Base-by-base conservation (phyloP, 2,797 vertebrate genomes). In the Adelosebastes latens region DNA sequence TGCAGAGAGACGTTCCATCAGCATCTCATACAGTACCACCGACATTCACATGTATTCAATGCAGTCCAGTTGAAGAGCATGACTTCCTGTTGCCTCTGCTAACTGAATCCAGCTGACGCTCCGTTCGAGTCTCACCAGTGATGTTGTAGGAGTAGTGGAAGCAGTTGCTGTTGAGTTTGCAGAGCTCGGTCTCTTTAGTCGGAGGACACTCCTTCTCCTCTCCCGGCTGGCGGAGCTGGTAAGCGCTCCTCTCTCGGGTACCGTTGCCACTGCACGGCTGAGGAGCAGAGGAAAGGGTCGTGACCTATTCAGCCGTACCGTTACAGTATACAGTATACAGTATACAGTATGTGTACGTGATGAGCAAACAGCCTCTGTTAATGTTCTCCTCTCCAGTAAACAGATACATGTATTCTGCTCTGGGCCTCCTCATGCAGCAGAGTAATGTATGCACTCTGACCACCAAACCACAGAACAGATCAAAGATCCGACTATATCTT, bases 121-220 rank as follows among this genome's bases (percentile, higher is more conserved):
- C 1, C 31, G 16, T 18, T 7, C 25, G 4, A 62, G 14, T 77
- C 85, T 89, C 94, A 99, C 98, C 98, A 84, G 98, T 99, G 87
- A 99, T 97, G 42, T 99, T 99, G 88, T 96, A 96, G n/a, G 93
- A 96, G 86, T 98, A 98, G 93, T 98, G 97, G 92, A 96, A 99
- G 93, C 98, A 99, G 94, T 99, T 99, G 92, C 93, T 96, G 94
- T 99, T 99, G 80, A 97, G 93, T 78, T 87, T 94, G 88, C 98
- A 99, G 2, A 92, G 72, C 71, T 98, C 97, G 2, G 93, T 94
- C 85, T 98, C 96, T 0, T 93, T 92, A 27, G 95, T 93, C 4
- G 89, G 60, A 52, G 97, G 97, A 90, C 98, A 99, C 56, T 89
- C 79, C 88, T 96, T 97, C 46, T 93, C 96, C 59, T 96, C 92